These are phyloP conservation scores for Corbicula japonica DNA, from an alignment of 2,888 invertebrate genomes.

Conservation along the genomic window DNA sequence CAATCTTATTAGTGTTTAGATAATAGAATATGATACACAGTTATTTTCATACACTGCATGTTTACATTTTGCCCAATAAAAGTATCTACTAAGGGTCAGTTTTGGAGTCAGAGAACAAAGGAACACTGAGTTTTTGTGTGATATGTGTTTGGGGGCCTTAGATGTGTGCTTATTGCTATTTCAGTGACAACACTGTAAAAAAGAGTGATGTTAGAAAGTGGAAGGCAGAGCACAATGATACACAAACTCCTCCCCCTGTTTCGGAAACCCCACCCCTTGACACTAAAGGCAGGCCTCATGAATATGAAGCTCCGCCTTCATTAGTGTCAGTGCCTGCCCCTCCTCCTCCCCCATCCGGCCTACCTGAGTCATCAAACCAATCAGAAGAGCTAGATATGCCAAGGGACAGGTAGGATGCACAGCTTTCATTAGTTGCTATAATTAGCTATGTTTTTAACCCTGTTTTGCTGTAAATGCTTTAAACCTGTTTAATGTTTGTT, in stretches of 20 bases:
- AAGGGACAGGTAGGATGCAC: constrained; percentile 61
- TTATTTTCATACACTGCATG: too few species aligned
- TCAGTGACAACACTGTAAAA: constrained; percentile 84
- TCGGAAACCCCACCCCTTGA: constrained; percentile 53
- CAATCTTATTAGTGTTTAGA: too few species aligned
- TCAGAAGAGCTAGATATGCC: constrained; percentile 49
- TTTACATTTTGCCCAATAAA: too few species aligned
- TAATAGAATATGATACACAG: too few species aligned
- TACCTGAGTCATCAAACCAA: constrained; percentile 52
- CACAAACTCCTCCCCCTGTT: constrained; percentile 51
- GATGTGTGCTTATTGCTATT: constrained; percentile 39
- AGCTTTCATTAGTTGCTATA: constrained; percentile 10
- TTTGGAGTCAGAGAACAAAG: too few species aligned
- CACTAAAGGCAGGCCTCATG: constrained; percentile 16
- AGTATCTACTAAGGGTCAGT: too few species aligned
- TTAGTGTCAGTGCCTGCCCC: constrained; percentile 57
- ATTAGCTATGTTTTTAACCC: background rate
- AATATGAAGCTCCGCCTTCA: constrained; percentile 54
- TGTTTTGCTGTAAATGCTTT: too few species aligned
- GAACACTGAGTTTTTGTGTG: constrained; percentile 5
- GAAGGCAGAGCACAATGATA: constrained; percentile 71
- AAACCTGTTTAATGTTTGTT: too few species aligned
- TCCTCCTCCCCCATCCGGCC: constrained; percentile 59
- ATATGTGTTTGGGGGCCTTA: constrained; percentile 33
- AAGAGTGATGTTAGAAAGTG: constrained; percentile 83